These are phyloP conservation scores for Leuciscus waleckii DNA, from an alignment of 2,797 vertebrate genomes.

Conservation along the genomic window DNA sequence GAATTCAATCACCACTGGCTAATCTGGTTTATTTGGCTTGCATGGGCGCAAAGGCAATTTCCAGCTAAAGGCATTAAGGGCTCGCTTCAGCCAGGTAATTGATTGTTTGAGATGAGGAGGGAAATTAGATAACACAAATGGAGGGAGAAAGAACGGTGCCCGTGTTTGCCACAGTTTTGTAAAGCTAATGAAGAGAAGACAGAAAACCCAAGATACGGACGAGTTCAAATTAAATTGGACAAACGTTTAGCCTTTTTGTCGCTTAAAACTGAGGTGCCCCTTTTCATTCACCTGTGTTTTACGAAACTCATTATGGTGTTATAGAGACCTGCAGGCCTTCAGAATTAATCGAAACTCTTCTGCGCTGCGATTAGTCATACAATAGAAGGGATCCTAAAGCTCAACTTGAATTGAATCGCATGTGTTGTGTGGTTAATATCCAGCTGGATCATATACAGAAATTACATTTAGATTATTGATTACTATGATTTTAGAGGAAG, in stretches of 20 bases:
- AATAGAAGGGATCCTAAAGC: background rate
- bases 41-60: constrained; percentile 45
- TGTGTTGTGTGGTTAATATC: background rate
- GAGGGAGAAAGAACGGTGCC: constrained; percentile 15
- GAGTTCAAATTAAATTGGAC: constrained; percentile 2
- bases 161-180: constrained; percentile 20
- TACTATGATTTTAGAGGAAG: background rate
- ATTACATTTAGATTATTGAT: background rate
- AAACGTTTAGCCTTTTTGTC: constrained; percentile 19
- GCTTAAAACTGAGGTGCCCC: background rate
- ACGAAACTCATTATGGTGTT: background rate
- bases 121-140: constrained; percentile 45
- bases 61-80: constrained; percentile 52
- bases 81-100: constrained; percentile 54
- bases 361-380: background rate
- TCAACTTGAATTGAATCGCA: background rate
- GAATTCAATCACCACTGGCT: constrained; percentile 46
- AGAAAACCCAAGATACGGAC: background rate
- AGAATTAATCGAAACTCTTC: background rate
- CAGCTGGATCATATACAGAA: background rate
- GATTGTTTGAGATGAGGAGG: constrained; percentile 50
- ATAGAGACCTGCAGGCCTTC: background rate
- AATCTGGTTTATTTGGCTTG: constrained; percentile 52
- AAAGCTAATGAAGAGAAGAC: constrained; percentile 13
- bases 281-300: constrained; percentile 17